Evolutionary conservation across 2,113 vertebrate species (phyloP), one percentile per base, ranked within the genome.

Genomic region (Hippoglossus stenolepis): DNA sequence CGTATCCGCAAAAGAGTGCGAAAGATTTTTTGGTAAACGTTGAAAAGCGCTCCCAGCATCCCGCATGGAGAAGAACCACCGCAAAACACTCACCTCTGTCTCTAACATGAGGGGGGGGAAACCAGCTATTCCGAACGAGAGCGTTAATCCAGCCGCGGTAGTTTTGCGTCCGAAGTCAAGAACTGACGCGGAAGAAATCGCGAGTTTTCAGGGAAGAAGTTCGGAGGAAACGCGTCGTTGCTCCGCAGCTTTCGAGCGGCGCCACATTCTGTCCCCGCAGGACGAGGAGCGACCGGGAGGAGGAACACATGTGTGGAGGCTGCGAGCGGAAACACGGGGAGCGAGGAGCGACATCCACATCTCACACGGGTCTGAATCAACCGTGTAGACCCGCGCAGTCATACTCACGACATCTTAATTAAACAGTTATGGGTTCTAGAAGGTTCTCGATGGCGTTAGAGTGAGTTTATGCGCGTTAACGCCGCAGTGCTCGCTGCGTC

Each of bases 301-400:
- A 78, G 89, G 75, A 86, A 87, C 87, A 93, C 92, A 31, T 31
- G 92, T 91, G 93, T 84, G 77, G 87, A n/a, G 62, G 49, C 28
- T 65, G 80, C 76, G 18, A 71, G 28, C n/a, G 26, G 9, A 15
- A 23, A 40, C 17, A 15, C 23, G 35, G 70, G 26, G 56, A 0
- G 4, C 2, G 0, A 7, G 18, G 58, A 60, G 9, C 1, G 8
- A 4, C 9, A 23, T 2, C 0, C 5, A 17, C 8, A 51, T 13
- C 61, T 23, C 7, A 2, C n/a, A 1, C 12, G 14, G 3, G 14
- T 8, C 2, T 28, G 20, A 1, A 62, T 35, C 5, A 26, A 59
- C 7, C 9, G 40, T 0, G 7, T n/a, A 3, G 0, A 4, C 0
- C 3, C 1, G 38, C 3, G 18, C 1, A 5, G 6, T 10, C 1